phyloP scores from a whole-genome alignment of 2,888 invertebrate species.

The Oligia strigilis region DNA sequence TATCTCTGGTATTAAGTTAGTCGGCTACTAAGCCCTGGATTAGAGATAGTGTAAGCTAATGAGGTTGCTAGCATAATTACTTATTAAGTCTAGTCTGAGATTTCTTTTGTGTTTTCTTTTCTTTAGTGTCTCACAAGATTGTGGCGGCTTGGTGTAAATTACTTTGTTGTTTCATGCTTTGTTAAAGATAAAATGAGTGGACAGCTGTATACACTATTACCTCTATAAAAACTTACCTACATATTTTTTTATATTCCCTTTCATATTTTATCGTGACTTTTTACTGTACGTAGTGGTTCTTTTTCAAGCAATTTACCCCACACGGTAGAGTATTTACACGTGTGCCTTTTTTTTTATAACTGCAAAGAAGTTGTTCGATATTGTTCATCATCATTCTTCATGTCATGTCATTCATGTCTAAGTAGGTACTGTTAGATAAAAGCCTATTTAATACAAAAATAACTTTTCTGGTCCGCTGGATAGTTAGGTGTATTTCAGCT shows the following conservation, averaged over 20 bases:
- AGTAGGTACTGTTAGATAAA: background rate
- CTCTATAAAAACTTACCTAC: background rate
- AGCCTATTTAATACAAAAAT: background rate
- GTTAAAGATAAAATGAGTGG: constrained; percentile 39
- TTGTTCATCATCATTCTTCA: background rate
- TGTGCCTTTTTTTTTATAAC: background rate
- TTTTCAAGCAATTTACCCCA: background rate
- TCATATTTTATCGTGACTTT: background rate
- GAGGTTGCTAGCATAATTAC: constrained; percentile 58
- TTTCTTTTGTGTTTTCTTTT: constrained; percentile 40
- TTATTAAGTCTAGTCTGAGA: constrained; percentile 42
- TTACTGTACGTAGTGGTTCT: too few relatives aligned
- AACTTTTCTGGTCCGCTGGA: background rate
- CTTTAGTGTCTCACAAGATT: constrained; percentile 9
- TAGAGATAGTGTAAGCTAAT: constrained; percentile 58
- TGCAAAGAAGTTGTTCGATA: background rate
- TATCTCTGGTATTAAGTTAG: constrained; percentile 48
- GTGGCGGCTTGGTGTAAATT: constrained; percentile 32
- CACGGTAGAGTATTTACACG: too few relatives aligned
- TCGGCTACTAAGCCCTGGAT: constrained; percentile 37
- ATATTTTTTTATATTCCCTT: constrained; percentile 8
- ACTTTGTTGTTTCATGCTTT: constrained; percentile 22
- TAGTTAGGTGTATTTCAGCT: background rate
- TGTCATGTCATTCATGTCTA: too few relatives aligned
- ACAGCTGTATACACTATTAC: constrained; percentile 14